Percentiles rank a stretch among this genome's conserved stretches.
Evolutionary conservation across 2,113 vertebrate genomes (phyloP).

Genomic region (Myotis davidii): DNA sequence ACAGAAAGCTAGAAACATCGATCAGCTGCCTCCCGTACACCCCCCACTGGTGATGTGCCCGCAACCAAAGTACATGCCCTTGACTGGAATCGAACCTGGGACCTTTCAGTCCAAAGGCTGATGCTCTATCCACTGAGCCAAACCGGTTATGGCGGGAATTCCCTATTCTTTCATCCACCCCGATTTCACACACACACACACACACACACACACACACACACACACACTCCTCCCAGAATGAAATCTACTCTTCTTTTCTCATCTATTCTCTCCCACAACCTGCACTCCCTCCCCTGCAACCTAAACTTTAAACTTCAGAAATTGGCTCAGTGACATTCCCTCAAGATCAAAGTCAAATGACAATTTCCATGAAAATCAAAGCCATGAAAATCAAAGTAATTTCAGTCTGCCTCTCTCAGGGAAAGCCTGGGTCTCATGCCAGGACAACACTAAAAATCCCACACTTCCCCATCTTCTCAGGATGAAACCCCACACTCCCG

Average conservation of each 20-base stretch:
- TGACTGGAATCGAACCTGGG: too few species aligned
- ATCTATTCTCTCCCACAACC: slow-evolving; percentile 2
- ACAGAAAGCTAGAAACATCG: too few species aligned
- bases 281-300: background rate
- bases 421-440: slow-evolving; percentile 43
- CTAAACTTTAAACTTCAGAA: slow-evolving; percentile 70
- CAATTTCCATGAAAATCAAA: slow-evolving; percentile 75
- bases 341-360: slow-evolving; percentile 75
- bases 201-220: background rate
- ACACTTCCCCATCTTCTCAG: background rate
- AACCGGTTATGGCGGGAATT: too few species aligned
- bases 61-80: too few species aligned
- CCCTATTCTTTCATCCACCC: background rate
- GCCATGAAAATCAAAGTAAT: slow-evolving; percentile 70
- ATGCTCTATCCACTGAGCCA: too few species aligned
- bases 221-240: background rate
- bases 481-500: background rate
- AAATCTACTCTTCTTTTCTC: slow-evolving; percentile 5
- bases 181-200: background rate
- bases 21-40: too few species aligned
- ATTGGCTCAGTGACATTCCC: slow-evolving; percentile 65
- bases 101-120: too few species aligned
- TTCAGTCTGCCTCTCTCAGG: slow-evolving; percentile 46
- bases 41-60: too few species aligned
- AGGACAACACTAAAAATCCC: slow-evolving; percentile 24